Evolutionary conservation across 2,797 vertebrate species (phyloP).

Genomic region (Hephaestus fuliginosus): DNA sequence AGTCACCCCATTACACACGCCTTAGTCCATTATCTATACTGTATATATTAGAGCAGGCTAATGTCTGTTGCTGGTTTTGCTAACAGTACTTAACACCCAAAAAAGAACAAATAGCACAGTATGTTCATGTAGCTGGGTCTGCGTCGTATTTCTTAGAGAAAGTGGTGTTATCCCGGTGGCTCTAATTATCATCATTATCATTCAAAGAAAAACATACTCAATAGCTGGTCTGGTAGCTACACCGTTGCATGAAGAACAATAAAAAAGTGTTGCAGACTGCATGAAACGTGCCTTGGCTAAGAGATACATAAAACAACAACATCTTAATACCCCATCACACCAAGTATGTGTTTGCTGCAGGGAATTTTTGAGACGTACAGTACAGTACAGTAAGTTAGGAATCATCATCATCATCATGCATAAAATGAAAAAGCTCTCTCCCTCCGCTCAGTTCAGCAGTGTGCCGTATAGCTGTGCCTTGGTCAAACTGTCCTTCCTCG

Average conservation of each 20-base stretch:
- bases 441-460: conserved; percentile 90
- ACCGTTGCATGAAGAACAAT: conserved; percentile 64
- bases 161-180: conserved; percentile 30
- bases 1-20: conserved; percentile 39
- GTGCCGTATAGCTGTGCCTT: conserved; percentile 98
- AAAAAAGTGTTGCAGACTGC: conserved; percentile 74
- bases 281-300: conserved; percentile 82
- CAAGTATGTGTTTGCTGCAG: conserved; percentile 66
- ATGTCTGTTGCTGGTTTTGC: conserved; percentile 69
- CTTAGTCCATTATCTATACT: conserved; percentile 48
- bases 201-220: conserved; percentile 55
- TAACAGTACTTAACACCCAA: conserved; percentile 58
- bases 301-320: conserved; percentile 78
- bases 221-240: conserved; percentile 73
- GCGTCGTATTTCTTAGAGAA: conserved; percentile 22
- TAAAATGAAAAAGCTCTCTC: conserved; percentile 57
- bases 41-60: conserved; percentile 51
- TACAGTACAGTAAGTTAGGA: conserved; percentile 68
- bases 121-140: conserved; percentile 28
- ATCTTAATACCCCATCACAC: conserved; percentile 65
- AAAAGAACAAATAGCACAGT: conserved; percentile 51
- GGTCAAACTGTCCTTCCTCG: conserved; percentile 97
- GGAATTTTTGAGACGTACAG: conserved; percentile 60
- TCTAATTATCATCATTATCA: conserved; percentile 46
- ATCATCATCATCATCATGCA: conserved; percentile 77